Base-by-base conservation (phyloP, 2,888 invertebrate species). In the Hydrotaea diabolus region DNA sequence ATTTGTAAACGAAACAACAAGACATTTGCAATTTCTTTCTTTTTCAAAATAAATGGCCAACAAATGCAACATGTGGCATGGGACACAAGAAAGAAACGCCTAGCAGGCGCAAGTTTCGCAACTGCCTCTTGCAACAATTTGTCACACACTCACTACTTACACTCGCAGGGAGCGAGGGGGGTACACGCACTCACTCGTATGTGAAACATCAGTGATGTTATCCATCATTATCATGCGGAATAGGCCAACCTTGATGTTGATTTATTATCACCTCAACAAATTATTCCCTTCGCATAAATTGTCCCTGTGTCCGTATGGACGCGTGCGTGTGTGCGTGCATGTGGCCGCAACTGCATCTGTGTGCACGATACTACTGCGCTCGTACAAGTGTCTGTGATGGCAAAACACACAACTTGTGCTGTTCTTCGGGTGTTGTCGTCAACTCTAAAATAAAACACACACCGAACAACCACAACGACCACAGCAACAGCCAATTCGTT, bases 161-260 rank as follows among this genome's bases (percentile, higher is more conserved):
- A 43, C 15, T 8, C 3, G 3, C 43, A 9, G 43, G 7, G n/a
- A n/a, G 49, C n/a, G 49, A 49, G 46, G 31, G 7, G 31, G 7
- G 31, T 4, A 23, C 5, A 36, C 64, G 3, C 46, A 66, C 9
- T 49, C 57, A 74, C 69, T 62, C 11, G 43, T 36, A 36, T 26
- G 49, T 88, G 89, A 89, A 88, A 88, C 86, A 88, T 86, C 86
- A 85, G 83, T 84, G 85, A 80, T 85, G 85, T 77, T 82, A 85
- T 85, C 74, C 77, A 85, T 85, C 82, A 85, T 82, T 86, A 87
- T 82, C 85, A 85, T 82, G 85, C 87, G 88, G 85, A 80, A 84
- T 81, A 88, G 88, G 89, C 86, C 90, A 89, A 90, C 90, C 91
- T 90, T 91, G 91, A 90, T 90, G 90, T 91, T 90, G 90, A 90